Evolutionary conservation across 2,797 vertebrate species (phyloP), one percentile per base, ranked within the genome.

Genomic region (Perodicticus potto): DNA sequence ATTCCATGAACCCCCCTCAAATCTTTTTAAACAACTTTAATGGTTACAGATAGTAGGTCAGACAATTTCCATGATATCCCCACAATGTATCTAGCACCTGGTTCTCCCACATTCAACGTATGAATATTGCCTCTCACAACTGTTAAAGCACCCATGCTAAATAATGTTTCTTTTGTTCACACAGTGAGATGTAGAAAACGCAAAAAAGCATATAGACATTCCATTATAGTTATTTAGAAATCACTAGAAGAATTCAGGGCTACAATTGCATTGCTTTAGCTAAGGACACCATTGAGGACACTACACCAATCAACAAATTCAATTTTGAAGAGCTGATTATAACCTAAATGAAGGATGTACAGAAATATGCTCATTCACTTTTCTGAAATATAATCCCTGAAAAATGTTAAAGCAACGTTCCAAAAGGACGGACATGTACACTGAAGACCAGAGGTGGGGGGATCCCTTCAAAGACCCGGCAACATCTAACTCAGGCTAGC

Each of bases 11-110:
- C 27, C 11, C 40, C 40, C 57, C 43, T 69, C 63, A 69, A 49
- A 25, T 32, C 85, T 88, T 20, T 87, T 94, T 76, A 49, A 96
- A 93, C 59, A 95, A 95, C 14, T 25, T 94, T 1, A 94, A 83
- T 10, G 88, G 16, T 87, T 89, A 74, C 9, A 90, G 45, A 69
- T 45, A 80, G 45, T 59, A 87, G 49, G 49, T 32, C 95, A 95
- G 95, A 87, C 45, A 89, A 61, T 92, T 27, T 74, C 70, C 27
- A 90, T 89, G 72, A 74, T 89, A 83, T 49, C 86, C 0, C 22
- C 0, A 57, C 59, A 94, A 88, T 32, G 25, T 27, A 82, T 76
- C 49, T 45, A 80, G 14, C 22, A 80, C 16, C 78, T 3, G 25
- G 57, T 43, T 65, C n/a, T 59, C 43, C 19, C 49, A 25, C 13